Conservation (phyloP, 2,113 vertebrate species). For the Semnornis frantzii region DNA sequence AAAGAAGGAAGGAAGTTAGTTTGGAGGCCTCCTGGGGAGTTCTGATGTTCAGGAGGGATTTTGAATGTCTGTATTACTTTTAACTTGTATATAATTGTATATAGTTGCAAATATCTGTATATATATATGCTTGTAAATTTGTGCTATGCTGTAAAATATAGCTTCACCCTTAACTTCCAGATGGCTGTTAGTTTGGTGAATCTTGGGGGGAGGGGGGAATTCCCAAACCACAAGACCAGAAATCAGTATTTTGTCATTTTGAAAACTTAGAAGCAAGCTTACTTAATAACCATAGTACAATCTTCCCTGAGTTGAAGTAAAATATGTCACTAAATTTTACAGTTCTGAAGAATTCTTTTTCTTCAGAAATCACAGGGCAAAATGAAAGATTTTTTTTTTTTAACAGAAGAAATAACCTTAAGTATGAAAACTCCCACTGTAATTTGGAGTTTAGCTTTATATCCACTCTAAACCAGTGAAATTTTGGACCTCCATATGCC, state of each 20-base stretch:
- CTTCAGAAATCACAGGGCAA: background rate
- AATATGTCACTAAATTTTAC: background rate
- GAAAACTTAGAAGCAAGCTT: background rate
- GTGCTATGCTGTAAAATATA: too few species aligned
- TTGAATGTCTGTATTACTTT: too few species aligned
- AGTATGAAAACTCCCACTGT: background rate
- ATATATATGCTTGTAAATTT: too few species aligned
- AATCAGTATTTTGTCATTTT: background rate
- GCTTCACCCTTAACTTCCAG: too few species aligned
- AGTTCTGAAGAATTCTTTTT: background rate
- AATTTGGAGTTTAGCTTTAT: background rate
- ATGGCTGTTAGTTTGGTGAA: too few species aligned
- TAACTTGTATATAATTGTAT: too few species aligned
- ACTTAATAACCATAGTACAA: background rate
- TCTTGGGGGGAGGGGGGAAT: background rate
- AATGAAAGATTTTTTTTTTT: background rate
- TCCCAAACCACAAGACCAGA: too few species aligned
- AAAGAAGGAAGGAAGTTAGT: too few species aligned
- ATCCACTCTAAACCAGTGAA: background rate
- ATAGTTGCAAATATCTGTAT: too few species aligned
- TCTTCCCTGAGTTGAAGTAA: background rate
- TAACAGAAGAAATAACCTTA: background rate
- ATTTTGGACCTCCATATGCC: background rate
- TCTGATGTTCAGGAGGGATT: too few species aligned
- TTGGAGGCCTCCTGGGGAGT: too few species aligned